Conservation (phyloP, 1,140 invertebrate genomes). For the Sitobion miscanthi region DNA sequence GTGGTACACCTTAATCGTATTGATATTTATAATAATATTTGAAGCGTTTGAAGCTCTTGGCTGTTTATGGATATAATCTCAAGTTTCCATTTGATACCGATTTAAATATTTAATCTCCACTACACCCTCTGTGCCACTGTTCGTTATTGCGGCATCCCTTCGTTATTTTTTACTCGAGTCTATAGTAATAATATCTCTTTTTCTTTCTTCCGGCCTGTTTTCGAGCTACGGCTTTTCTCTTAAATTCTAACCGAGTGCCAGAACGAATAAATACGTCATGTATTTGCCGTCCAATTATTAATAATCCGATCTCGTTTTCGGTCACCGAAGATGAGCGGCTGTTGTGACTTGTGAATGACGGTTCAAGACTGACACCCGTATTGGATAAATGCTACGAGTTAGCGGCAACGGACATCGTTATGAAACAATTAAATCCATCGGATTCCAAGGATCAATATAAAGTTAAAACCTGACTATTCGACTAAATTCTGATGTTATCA, state of each 20-base stretch:
- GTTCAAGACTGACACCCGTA: not conserved
- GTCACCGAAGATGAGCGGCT: not conserved
- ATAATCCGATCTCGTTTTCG: not conserved
- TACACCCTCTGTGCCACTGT: not conserved
- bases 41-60: not conserved
- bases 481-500: not conserved
- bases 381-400: not conserved
- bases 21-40: not conserved
- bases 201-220: not conserved
- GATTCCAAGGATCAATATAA: not conserved
- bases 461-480: not conserved
- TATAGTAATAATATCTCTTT: not conserved
- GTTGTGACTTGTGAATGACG: too few species aligned
- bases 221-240: not conserved
- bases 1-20: not conserved
- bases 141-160: not conserved
- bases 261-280: not conserved
- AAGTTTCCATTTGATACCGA: not conserved
- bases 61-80: not conserved
- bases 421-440: not conserved
- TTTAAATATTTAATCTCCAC: not conserved
- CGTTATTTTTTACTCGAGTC: not conserved
- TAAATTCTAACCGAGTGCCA: not conserved
- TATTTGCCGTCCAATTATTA: not conserved
- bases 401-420: not conserved